Evolutionary conservation across 2,113 vertebrate genomes (phyloP), one percentile per base, ranked within the genome.

Genomic region (Struthio camelus): DNA sequence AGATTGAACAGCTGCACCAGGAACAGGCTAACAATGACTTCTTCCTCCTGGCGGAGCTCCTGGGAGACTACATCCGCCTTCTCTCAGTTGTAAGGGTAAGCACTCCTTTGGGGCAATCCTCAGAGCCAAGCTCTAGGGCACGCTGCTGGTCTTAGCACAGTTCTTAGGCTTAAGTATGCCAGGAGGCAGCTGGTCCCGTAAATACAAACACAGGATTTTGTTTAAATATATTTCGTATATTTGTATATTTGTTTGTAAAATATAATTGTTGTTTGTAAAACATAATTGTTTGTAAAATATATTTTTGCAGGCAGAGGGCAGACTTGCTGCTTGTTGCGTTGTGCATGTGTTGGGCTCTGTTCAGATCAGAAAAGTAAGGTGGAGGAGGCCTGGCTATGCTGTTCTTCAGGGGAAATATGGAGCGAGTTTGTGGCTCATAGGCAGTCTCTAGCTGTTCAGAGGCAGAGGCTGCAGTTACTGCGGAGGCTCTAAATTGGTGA

Each of bases 61-160:
- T 99, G 54, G 99, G 99, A 8, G 99, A 99, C 96, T 99, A 99
- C 96, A 98, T 99, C 95, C 99, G 99, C 51, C 98, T 99, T 38
- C 98, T 99, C 46, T 98, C 99, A 2, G 98, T 99, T 22, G 99
- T 99, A 32, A 98, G 98, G 90, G 99, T 99, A 98, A 95, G 98
- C 50, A 14, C 6, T 42, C 32, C 53, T 46, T 4, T 32, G 27
- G 76, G 65, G 32, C 59, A 38, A 38, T 38, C n/a, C 50, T 38
- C 50, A 38, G 50, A 72, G 50, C 50, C 70, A 38, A 78, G 59
- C 71, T 67, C 11, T 22, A 18, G 32, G 30, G 40, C 32, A 3
- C 3, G 22, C 53, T 42, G 9, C 51, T 36, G 14, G 11, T 84
- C 50, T 69, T 65, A 0, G 1, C 48, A 36, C 51, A 1, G 2